These are phyloP conservation scores for Pyralis farinalis DNA, from an alignment of 2,888 invertebrate genomes.

Conservation along the genomic window DNA sequence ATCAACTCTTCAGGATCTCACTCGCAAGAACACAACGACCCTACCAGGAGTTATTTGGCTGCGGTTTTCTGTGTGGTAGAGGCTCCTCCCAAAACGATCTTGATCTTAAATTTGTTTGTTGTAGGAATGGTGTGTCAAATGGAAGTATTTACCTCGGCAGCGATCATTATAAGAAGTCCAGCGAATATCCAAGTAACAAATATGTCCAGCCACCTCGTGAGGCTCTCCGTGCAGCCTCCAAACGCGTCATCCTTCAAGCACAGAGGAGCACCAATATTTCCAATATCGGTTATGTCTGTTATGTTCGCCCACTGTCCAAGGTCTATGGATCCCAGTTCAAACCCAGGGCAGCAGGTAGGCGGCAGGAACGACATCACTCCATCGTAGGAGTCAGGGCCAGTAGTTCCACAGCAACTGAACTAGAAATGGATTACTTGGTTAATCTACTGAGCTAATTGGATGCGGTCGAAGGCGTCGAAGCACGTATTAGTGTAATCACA, in stretches of 20 bases:
- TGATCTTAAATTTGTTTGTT: no score
- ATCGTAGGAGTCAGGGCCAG: conserved; percentile 1
- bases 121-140: no score
- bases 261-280: not conserved
- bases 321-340: not conserved
- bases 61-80: no score
- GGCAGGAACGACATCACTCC: not conserved
- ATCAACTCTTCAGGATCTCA: no score
- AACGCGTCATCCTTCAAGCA: not conserved
- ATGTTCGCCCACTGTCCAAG: not conserved
- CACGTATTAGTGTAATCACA: no score
- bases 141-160: not conserved
- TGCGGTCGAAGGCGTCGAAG: no score
- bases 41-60: no score
- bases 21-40: no score
- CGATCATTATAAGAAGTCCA: not conserved
- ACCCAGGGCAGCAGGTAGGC: conserved; percentile 5
- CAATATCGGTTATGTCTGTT: not conserved
- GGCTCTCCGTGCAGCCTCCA: not conserved
- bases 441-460: no score
- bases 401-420: conserved; percentile 6
- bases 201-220: not conserved
- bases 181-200: not conserved
- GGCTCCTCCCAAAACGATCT: no score
- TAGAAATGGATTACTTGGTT: no score